These are phyloP conservation scores for Cotesia congregata DNA, from an alignment of 2,888 invertebrate genomes.

Conservation along the genomic window DNA sequence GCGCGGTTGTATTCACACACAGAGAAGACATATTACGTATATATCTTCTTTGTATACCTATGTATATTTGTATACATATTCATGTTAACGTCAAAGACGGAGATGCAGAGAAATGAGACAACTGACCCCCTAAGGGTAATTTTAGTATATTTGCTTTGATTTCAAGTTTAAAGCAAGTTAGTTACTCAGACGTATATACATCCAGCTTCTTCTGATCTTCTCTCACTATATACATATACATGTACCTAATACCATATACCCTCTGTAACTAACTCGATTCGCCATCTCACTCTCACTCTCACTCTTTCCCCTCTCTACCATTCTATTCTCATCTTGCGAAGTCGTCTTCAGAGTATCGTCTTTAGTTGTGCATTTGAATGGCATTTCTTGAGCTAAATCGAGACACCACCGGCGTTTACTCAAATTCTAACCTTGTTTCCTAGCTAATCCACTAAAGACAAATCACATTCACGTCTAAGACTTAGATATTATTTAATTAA, in stretches of 20 bases:
- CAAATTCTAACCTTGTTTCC: conserved; percentile 23
- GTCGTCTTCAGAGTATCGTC: conserved; percentile 24
- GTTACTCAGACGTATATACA: conserved; percentile 55
- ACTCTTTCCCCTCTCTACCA: conserved; percentile 23
- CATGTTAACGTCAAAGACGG: neutral
- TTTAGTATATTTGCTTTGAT: conserved; percentile 69
- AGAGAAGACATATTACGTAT: neutral
- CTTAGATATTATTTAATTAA: too few species aligned
- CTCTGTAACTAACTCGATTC: conserved; percentile 4
- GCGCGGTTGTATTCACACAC: neutral
- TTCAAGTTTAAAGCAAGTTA: conserved; percentile 68
- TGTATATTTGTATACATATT: neutral
- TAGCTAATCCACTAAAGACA: conserved; percentile 19
- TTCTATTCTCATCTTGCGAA: conserved; percentile 8
- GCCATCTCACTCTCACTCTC: conserved; percentile 22
- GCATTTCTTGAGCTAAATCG: conserved; percentile 30
- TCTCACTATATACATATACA: neutral
- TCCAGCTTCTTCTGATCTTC: conserved; percentile 44
- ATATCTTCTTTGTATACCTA: neutral
- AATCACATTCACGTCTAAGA: neutral
- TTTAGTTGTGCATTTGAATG: conserved; percentile 28
- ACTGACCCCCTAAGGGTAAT: conserved; percentile 65
- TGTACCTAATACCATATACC: conserved; percentile 4
- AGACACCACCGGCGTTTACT: conserved; percentile 19
- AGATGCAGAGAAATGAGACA: conserved; percentile 34